These are phyloP conservation scores for Diorhabda elongata DNA, from an alignment of 1,140 invertebrate species.

Conservation along the genomic window DNA sequence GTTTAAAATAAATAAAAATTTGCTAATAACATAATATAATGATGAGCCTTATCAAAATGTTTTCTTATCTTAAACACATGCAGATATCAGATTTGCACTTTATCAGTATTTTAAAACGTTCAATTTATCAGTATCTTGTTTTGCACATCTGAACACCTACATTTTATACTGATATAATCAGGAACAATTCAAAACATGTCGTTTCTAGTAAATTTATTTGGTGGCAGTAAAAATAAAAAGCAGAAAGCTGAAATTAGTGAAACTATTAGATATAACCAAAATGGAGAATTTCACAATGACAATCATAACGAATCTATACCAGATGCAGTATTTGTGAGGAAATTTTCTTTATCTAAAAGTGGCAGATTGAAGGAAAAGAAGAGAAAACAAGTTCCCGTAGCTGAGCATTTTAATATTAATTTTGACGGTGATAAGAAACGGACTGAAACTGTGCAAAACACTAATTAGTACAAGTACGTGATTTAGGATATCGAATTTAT, in stretches of 20 bases:
- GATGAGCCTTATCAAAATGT: not conserved
- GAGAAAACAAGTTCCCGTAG: not conserved
- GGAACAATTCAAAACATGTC: not conserved
- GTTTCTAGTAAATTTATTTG: not conserved
- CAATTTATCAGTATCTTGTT: not conserved
- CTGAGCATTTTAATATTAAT: not conserved
- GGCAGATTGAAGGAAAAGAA: not conserved
- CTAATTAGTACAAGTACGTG: not conserved
- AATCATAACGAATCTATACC: not conserved
- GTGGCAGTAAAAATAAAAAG: not conserved
- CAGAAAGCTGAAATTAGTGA: not conserved
- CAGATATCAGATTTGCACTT: constrained; percentile 1
- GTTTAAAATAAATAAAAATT: too few relatives aligned
- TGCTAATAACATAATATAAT: not conserved
- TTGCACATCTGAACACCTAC: not conserved
- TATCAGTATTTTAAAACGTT: not conserved
- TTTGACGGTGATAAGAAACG: not conserved
- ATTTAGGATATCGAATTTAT: too few relatives aligned
- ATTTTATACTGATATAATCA: not conserved
- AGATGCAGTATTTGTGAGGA: not conserved
- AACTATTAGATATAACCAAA: not conserved
- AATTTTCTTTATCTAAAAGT: not conserved
- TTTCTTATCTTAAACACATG: not conserved
- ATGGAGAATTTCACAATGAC: not conserved
- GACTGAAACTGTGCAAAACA: not conserved